A percentile compares a stretch with the other conserved stretches of the same genome.
Evolutionary conservation across 2,797 vertebrate genomes (phyloP).

Genomic region (Buphagus erythrorhynchus): DNA sequence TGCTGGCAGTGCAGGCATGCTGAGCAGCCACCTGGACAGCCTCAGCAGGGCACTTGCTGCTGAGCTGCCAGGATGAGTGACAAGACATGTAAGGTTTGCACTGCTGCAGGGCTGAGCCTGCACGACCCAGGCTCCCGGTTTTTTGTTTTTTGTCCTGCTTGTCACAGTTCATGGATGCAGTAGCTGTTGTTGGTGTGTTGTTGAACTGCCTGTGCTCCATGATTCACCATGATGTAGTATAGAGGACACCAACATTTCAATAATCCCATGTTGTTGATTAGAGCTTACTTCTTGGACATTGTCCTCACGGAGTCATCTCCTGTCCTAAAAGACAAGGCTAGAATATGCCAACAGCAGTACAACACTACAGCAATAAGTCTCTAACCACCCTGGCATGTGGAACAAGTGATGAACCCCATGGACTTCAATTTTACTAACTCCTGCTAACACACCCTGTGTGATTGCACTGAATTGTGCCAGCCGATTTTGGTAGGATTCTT

Average conservation of each 20-base stretch:
- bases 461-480: not conserved
- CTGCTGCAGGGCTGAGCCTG: not conserved
- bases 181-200: not conserved
- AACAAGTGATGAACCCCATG: not conserved
- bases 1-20: accelerated
- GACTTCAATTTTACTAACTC: not conserved
- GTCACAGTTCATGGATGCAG: not conserved
- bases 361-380: not conserved
- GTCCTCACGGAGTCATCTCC: accelerated
- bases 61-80: accelerated
- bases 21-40: accelerated
- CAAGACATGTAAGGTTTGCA: accelerated
- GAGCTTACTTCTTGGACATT: not conserved
- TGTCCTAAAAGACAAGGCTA: not conserved
- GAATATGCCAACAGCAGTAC: not conserved
- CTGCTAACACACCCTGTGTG: accelerated
- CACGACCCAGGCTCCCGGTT: accelerated
- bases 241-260: not conserved
- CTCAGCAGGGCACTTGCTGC: accelerated
- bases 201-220: not conserved
- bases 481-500: not conserved
- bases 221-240: accelerated
- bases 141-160: accelerated
- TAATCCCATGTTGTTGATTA: not conserved
- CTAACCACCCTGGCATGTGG: not conserved